A percentile compares a stretch with the other conserved stretches of the same genome.
Conservation (phyloP, 2,888 invertebrate genomes). For the Plagiodera versicolora region DNA sequence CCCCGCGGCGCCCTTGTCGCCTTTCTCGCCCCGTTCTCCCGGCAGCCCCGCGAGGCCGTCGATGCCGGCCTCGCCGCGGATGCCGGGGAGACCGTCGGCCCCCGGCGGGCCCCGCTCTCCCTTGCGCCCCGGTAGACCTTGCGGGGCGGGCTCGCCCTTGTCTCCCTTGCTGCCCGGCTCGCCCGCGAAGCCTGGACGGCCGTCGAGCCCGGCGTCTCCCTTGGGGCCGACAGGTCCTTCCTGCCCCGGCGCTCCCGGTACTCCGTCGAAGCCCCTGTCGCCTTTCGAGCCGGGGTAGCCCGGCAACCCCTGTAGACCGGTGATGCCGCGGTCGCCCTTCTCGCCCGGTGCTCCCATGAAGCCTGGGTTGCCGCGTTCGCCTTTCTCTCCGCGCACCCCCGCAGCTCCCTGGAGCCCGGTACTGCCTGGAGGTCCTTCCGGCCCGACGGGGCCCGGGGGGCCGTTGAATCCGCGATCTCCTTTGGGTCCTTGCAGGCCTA, state of each 20-base stretch:
- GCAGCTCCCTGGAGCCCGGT: constrained; percentile 64
- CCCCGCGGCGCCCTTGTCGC: constrained; percentile 61
- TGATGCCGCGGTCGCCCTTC: constrained; percentile 64
- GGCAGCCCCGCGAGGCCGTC: constrained; percentile 65
- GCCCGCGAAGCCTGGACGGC: constrained; percentile 64
- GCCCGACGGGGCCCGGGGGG: constrained; percentile 66
- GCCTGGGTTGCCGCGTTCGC: constrained; percentile 70
- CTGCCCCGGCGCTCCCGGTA: constrained; percentile 61
- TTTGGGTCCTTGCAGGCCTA: constrained; percentile 67
- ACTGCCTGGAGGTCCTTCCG: constrained; percentile 64
- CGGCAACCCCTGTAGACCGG: constrained; percentile 51
- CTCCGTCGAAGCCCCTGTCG: constrained; percentile 60
- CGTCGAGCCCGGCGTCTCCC: constrained; percentile 61
- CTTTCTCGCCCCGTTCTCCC: constrained; percentile 43
- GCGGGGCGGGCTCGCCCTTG: constrained; percentile 62
- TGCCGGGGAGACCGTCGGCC: constrained; percentile 63
- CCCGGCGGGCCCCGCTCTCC: constrained; percentile 70
- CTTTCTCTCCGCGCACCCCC: constrained; percentile 69
- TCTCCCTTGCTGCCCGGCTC: constrained; percentile 60
- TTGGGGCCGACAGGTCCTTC: constrained; percentile 65
- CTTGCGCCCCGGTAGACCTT: constrained; percentile 63
- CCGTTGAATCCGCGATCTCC: constrained; percentile 69
- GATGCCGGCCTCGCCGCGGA: constrained; percentile 65
- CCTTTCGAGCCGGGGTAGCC: constrained; percentile 62
- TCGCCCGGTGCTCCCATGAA: constrained; percentile 56